These are phyloP conservation scores for Lindbergichthys nudifrons DNA, from an alignment of 2,797 vertebrate species.

Conservation along the genomic window DNA sequence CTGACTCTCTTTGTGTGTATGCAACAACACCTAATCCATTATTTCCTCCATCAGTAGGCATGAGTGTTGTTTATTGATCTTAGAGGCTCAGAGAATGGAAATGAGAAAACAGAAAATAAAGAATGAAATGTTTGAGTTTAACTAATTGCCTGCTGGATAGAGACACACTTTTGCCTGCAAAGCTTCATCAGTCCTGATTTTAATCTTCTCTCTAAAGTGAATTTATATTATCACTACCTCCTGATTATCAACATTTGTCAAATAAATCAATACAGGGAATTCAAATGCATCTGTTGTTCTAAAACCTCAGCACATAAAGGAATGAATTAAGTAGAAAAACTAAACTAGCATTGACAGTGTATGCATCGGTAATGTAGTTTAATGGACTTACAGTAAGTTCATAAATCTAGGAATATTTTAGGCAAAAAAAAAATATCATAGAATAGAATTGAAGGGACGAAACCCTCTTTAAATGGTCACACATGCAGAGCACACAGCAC, in stretches of 20 bases:
- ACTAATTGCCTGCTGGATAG: slow-evolving; percentile 1
- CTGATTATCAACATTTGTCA: background rate
- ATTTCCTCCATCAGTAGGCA: slow-evolving; percentile 13
- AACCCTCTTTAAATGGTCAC: too few relatives aligned
- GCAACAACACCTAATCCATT: background rate
- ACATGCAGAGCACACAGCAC: too few relatives aligned
- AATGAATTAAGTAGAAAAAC: background rate
- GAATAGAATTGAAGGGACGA: too few relatives aligned
- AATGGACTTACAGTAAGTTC: too few relatives aligned
- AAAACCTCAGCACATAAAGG: background rate
- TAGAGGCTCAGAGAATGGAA: background rate
- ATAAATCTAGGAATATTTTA: too few relatives aligned
- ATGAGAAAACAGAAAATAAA: slow-evolving; percentile 1
- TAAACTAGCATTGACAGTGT: background rate
- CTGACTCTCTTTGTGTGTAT: background rate
- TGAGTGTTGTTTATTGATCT: background rate
- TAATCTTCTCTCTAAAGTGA: background rate
- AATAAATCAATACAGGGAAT: background rate
- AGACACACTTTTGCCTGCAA: slow-evolving; percentile 1
- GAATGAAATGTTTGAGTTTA: slow-evolving; percentile 6
- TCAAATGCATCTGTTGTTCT: background rate
- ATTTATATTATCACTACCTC: background rate
- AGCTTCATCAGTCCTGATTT: background rate
- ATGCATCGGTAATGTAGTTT: background rate
- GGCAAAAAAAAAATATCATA: too few relatives aligned